Evolutionary conservation across 2,888 invertebrate species (phyloP).

Genomic region (Nemotelus nigrinus): DNA sequence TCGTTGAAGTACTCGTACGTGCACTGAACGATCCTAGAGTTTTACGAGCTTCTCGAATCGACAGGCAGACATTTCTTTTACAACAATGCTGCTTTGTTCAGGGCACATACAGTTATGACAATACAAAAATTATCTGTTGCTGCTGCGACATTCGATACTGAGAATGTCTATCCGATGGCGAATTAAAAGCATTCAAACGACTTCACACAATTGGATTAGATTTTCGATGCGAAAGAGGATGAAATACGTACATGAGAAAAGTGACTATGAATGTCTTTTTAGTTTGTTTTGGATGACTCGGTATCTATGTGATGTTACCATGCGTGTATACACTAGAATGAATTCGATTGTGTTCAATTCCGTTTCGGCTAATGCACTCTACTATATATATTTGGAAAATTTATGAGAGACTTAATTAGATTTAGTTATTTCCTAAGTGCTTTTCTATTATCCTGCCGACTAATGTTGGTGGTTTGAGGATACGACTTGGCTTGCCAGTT

Average conservation of each 20-base stretch:
- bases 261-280: background rate
- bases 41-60: too few species aligned
- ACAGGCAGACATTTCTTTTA: too few species aligned
- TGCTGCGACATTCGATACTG: conserved; percentile 14
- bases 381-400: background rate
- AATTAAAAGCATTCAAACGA: conserved; percentile 39
- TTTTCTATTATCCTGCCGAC: background rate
- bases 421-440: conserved; percentile 1
- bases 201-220: conserved; percentile 40
- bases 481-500: too few species aligned
- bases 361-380: background rate
- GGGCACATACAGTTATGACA: background rate
- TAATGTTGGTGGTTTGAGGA: too few species aligned
- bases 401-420: background rate
- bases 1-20: background rate
- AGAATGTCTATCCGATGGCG: conserved; percentile 24
- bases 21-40: background rate
- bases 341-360: conserved; percentile 1
- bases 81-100: too few species aligned
- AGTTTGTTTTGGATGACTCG: background rate
- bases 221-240: background rate
- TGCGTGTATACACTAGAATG: background rate
- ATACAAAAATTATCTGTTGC: conserved; percentile 13
- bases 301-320: background rate
- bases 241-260: background rate